Base-by-base conservation (phyloP, 2,113 vertebrate genomes). In the Progne subis region DNA sequence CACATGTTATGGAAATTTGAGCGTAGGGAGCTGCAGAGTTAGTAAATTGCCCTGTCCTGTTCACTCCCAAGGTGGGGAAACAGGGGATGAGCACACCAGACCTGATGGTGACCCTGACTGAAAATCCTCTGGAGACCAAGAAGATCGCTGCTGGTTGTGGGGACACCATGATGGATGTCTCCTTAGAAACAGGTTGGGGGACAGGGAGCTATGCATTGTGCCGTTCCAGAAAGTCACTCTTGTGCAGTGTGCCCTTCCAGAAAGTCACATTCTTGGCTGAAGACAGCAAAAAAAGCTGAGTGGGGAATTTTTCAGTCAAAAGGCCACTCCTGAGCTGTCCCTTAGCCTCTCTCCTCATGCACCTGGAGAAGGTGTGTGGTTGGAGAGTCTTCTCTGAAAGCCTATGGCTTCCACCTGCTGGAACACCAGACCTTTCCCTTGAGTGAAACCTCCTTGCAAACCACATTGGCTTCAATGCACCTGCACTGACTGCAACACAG, bases 391-490 rank as follows among this genome's bases (percentile, higher is more conserved):
- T 57, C 41, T 83, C 46, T 78, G 25, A 44, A 44, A 96, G 57
- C 14, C 1, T 1, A 39, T 43, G 65, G 24, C 18, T 95, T 92
- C 53, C 57, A 82, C 57, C n/a, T 79, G 31, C n/a, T 4, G 4
- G 57, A 85, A 50, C 1, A 0, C 46, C 14, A 6, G 41, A 82
- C 21, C 34, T 26, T 89, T 76, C 18, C 56, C 2, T 0, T 49
- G 41, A 52, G 32, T 1, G 23, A 88, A 86, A 63, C 5, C 6
- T 86, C 79, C 49, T 76, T 83, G 23, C 24, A 65, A 56, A 70
- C 39, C 8, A 5, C 0, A 0, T 8, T 49, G 76, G 34, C 55
- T 88, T 81, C 82, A 64, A 39, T 0, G 0, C 25, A 77, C 46
- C 76, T 46, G 17, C 2, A 10, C 74, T 83, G 75, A 39, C 32